Conservation (phyloP, 2,113 vertebrate species). For the Perca schrenkii region DNA sequence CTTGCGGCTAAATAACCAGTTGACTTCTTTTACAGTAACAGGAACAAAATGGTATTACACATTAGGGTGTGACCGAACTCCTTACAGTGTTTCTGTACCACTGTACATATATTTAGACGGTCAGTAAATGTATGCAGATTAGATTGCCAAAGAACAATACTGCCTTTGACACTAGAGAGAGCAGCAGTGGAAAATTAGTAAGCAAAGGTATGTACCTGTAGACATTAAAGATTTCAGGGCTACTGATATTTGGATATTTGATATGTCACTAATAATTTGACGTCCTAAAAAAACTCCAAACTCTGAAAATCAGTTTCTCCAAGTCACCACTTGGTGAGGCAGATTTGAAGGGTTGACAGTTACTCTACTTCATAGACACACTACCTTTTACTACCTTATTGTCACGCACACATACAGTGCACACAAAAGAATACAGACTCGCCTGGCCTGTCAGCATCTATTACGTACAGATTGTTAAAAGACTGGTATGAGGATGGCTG, state of each 20-base stretch:
- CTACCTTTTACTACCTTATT: conserved; percentile 47
- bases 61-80: conserved; percentile 4
- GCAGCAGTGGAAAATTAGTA: neutral
- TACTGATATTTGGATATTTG: neutral
- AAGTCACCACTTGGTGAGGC: neutral
- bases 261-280: neutral
- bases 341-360: conserved; percentile 12
- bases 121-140: neutral
- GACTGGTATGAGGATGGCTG: conserved; percentile 30
- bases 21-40: conserved; percentile 5
- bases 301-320: neutral
- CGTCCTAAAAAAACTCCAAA: neutral
- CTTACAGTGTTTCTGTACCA: neutral
- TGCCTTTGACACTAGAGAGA: conserved; percentile 18
- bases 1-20: neutral
- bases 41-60: neutral
- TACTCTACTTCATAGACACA: conserved; percentile 41
- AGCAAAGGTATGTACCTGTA: neutral
- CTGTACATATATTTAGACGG: neutral
- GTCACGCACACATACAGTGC: neutral
- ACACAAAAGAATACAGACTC: neutral
- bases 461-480: neutral
- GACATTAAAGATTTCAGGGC: neutral
- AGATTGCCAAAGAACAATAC: conserved; percentile 4
- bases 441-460: neutral